phyloP scores from a whole-genome alignment of 2,888 invertebrate genomes.

The Cremastobaeus sp. region DNA sequence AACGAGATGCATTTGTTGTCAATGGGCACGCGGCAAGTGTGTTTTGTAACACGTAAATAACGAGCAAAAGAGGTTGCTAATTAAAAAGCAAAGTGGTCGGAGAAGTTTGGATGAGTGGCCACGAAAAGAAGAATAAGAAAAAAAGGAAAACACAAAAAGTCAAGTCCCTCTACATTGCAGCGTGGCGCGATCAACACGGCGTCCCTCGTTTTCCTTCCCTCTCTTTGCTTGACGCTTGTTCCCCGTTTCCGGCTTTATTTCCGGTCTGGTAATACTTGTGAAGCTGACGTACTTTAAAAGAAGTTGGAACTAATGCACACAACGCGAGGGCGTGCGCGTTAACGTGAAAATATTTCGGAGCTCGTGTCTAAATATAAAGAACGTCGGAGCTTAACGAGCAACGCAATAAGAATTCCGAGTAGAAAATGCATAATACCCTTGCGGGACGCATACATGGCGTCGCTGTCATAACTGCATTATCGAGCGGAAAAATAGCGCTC shows the following conservation, averaged over 20 bases:
- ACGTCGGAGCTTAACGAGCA: constrained; percentile 57
- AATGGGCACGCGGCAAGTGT: constrained; percentile 28
- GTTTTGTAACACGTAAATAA: constrained; percentile 28
- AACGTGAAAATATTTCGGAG: constrained; percentile 58
- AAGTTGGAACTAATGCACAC: constrained; percentile 46
- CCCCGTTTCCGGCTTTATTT: constrained; percentile 32
- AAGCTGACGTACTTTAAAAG: constrained; percentile 50
- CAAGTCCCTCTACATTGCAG: constrained; percentile 9
- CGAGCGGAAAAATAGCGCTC: constrained; percentile 45
- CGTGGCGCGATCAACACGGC: not conserved
- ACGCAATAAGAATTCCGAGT: constrained; percentile 56
- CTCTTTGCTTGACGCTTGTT: too few species aligned
- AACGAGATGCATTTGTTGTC: constrained; percentile 42
- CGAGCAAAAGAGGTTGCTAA: constrained; percentile 41
- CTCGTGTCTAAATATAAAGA: constrained; percentile 58
- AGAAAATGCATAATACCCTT: constrained; percentile 54
- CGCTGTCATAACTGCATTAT: constrained; percentile 52
- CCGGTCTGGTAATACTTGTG: constrained; percentile 44
- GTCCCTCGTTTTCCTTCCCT: not conserved
- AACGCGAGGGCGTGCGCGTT: constrained; percentile 55
- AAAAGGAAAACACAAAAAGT: not conserved
- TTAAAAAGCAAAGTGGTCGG: constrained; percentile 49
- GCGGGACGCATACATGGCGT: constrained; percentile 45
- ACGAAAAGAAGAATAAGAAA: constrained; percentile 3
- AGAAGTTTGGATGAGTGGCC: constrained; percentile 23